Conservation (phyloP, 2,888 invertebrate genomes). For the Agrypnus murinus region DNA sequence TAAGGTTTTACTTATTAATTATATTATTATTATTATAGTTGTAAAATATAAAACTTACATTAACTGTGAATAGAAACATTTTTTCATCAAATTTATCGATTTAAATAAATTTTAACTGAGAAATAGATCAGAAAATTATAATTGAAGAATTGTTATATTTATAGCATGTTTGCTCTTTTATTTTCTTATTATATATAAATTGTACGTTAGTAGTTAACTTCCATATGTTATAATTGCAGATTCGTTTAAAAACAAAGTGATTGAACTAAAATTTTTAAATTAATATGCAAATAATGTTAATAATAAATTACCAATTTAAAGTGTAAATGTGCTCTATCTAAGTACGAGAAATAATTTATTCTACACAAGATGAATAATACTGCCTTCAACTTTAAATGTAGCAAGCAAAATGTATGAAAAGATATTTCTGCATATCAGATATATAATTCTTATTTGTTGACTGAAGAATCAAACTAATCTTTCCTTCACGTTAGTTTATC, state of each 20-base stretch:
- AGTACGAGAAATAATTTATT: constrained; percentile 9
- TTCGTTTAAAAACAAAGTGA: too few relatives aligned
- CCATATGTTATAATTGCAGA: too few relatives aligned
- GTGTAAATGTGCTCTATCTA: constrained; percentile 16
- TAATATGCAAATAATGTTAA: constrained; percentile 5
- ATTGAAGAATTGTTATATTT: not conserved
- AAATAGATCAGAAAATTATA: not conserved
- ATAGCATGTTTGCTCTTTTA: constrained; percentile 5
- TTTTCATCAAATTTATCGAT: not conserved
- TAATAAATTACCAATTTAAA: constrained; percentile 10
- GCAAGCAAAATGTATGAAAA: constrained; percentile 14
- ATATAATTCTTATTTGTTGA: not conserved
- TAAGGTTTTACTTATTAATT: constrained; percentile 47
- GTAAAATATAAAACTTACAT: constrained; percentile 26
- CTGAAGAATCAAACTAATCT: not conserved
- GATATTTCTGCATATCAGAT: constrained; percentile 29
- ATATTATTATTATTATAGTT: not conserved
- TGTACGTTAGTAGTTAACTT: too few relatives aligned
- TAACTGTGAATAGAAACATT: constrained; percentile 10
- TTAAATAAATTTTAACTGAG: not conserved
- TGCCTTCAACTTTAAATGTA: constrained; percentile 21
- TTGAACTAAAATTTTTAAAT: constrained; percentile 4
- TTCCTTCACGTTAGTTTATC: too few relatives aligned
- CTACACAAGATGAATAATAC: constrained; percentile 23
- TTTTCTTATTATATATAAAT: not conserved